Evolutionary conservation across 2,113 vertebrate genomes (phyloP).

Genomic region (Hippocampus mohnikei): DNA sequence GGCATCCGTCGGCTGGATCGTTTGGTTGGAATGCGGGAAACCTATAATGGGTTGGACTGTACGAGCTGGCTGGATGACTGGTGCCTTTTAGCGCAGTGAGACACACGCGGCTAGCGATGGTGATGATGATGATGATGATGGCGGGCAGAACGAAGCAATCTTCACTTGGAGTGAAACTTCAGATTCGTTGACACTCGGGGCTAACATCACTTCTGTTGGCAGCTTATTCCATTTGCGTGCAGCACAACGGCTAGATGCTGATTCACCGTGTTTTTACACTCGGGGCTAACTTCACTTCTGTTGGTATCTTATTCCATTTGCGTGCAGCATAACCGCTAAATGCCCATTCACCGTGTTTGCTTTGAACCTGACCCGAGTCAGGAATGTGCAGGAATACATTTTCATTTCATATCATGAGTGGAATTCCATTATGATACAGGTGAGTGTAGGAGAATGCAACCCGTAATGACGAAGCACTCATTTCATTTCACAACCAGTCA

Average conservation of each 20-base stretch:
- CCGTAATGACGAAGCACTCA: neutral
- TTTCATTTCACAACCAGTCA: neutral
- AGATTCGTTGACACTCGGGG: neutral
- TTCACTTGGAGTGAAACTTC: neutral
- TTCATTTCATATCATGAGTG: neutral
- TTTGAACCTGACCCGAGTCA: no score
- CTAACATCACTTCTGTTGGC: no score
- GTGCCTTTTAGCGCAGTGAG: constrained; percentile 55
- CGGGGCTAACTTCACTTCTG: no score
- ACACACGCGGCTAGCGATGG: constrained; percentile 44
- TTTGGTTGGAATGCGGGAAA: constrained; percentile 69
- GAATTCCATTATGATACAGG: neutral
- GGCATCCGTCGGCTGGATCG: constrained; percentile 57
- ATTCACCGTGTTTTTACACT: no score
- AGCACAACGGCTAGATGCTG: no score
- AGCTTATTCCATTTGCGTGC: no score
- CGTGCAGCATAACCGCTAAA: no score
- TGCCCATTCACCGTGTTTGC: no score
- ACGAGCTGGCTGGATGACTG: constrained; percentile 46
- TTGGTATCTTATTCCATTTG: no score
- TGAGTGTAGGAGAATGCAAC: neutral
- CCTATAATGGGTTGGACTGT: constrained; percentile 51
- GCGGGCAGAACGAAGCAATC: constrained; percentile 10
- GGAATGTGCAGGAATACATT: neutral
- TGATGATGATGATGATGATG: constrained; percentile 25